phyloP scores from a whole-genome alignment of 2,113 vertebrate genomes.

The Peucedramus taeniatus region DNA sequence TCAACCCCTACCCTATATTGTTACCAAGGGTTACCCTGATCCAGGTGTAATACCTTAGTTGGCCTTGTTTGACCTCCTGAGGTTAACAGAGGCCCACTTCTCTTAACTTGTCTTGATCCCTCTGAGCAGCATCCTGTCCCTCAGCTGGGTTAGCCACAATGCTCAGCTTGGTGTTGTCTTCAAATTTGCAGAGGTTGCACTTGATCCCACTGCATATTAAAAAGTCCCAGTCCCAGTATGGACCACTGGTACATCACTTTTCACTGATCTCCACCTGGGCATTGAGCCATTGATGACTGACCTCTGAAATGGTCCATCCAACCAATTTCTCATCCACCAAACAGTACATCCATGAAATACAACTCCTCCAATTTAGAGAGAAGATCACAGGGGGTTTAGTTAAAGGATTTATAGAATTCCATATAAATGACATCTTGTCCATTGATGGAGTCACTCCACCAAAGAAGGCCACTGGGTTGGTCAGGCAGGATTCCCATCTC shows the following conservation, averaged over 20 bases:
- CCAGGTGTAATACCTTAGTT: neutral
- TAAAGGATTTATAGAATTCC: neutral
- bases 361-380: neutral
- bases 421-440: neutral
- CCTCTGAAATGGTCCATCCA: neutral
- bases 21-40: neutral
- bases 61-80: neutral
- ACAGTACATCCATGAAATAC: neutral
- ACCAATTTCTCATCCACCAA: neutral
- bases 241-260: neutral
- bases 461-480: neutral
- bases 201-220: neutral
- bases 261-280: neutral
- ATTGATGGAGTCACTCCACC: neutral
- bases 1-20: neutral
- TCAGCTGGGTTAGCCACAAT: neutral
- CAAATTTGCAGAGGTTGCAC: neutral
- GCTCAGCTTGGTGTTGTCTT: neutral
- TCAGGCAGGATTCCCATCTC: neutral
- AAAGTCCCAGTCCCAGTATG: neutral
- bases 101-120: neutral
- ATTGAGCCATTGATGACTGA: neutral
- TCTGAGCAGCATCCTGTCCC: neutral
- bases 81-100: neutral
- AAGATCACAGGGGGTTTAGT: fast-evolving